Evolutionary conservation across 2,888 invertebrate genomes (phyloP), one percentile per base, ranked within the genome.

Genomic region (Merodon equestris): DNA sequence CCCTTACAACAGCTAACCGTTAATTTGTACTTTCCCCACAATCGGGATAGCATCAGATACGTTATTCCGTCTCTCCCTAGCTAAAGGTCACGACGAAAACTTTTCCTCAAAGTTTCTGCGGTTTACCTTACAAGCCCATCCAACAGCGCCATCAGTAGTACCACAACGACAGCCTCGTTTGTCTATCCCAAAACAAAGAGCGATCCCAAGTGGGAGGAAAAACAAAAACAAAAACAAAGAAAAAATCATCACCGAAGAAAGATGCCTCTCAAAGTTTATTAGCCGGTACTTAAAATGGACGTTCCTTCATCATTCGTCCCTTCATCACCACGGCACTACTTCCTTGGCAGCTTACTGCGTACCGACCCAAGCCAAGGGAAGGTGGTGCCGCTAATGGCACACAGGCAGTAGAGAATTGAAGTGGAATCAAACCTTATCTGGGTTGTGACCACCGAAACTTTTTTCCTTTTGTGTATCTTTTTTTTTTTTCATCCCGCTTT

Each of bases 1-100:
- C 72, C 66, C 76, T 77, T 67, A 71, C 71, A 61, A 68, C 47
- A 44, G 51, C 77, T 67, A 73, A 73, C 72, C 77, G 67, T 73
- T 73, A 77, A 68, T 67, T 77, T 72, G 67, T 77, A 67, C 51
- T 67, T 63, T 67, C 63, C 73, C 67, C 61, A 57, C 47, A 67
- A 7, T 7, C 27, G 10, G 40, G 67, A 73, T 77, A 76, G 70
- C 27, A 7, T 27, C 27, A 27, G 27, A 27, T 27, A 27, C 27
- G 27, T 27, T 27, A 27, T 54, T 56, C 14, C 48, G 12, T 18
- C 47, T 19, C 9, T 13, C 36, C 15, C 50, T 27, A 38, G 54
- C 61, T 50, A 54, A 56, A 72, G 61, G 48, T 53, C 53, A 63
- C 14, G 48, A 38, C 45, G 13, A 63, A 61, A 77, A 77, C 36